phyloP scores from a whole-genome alignment of 2,888 invertebrate species.

The Hanleya hanleyi region DNA sequence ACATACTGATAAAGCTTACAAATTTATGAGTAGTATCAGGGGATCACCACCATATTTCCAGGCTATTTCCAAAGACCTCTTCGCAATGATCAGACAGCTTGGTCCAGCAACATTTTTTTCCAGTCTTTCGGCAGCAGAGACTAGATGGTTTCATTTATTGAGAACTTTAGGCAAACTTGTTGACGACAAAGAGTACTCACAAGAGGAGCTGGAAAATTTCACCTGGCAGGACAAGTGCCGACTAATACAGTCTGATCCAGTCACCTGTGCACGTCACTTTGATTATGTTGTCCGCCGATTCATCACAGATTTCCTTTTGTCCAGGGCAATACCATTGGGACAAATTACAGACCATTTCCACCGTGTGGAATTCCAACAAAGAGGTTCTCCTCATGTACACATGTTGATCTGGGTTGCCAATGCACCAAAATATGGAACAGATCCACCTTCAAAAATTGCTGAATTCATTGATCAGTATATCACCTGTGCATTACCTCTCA shows the following conservation, averaged over 20 bases:
- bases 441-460: constrained; percentile 20
- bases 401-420: constrained; percentile 36
- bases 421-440: constrained; percentile 29
- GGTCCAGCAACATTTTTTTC: constrained; percentile 25
- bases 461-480: constrained; percentile 31
- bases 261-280: constrained; percentile 17
- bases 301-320: neutral
- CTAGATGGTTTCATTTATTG: constrained; percentile 21
- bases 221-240: constrained; percentile 9
- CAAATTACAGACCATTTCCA: neutral
- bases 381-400: constrained; percentile 40
- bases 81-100: constrained; percentile 22
- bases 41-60: constrained; percentile 33
- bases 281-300: constrained; percentile 6
- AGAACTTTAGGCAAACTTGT: constrained; percentile 10
- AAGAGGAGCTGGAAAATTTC: too few species aligned
- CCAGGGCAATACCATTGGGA: neutral
- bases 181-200: constrained; percentile 1
- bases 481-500: constrained; percentile 19
- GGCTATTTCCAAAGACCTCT: constrained; percentile 11
- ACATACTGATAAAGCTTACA: constrained; percentile 33
- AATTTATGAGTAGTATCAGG: constrained; percentile 28
- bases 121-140: constrained; percentile 14
- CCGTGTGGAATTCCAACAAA: too few species aligned
- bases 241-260: constrained; percentile 8